Base-by-base conservation (phyloP, 1,140 invertebrate species). In the Globodera ellingtonae region DNA sequence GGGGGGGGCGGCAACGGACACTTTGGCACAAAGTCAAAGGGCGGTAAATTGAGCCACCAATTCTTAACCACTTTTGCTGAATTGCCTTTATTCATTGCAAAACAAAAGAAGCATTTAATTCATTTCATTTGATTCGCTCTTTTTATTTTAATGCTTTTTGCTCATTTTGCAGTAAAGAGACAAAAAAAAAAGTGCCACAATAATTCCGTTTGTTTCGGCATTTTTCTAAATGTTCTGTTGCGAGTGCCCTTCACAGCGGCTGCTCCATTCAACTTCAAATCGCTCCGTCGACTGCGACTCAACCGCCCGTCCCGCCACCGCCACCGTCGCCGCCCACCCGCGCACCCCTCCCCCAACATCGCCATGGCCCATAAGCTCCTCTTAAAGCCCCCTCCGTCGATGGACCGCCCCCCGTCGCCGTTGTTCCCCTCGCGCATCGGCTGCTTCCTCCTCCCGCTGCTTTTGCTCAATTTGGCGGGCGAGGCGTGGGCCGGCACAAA, bases 401-500 rank as follows among this genome's bases (percentile, higher is more conserved):
- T 70, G 67, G 46, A 18, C 18, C 67, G 24, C 18, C 46, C 0
- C n/a, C 67, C 24, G 5, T 2, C 10, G 67, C 67, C 67, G 35
- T 18, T 44, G 67, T 44, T 6, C 67, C 21, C 67, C 6, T 35
- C 24, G 8, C n/a, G n/a, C 67, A 4, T 70, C n/a, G 67, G 35
- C 24, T 21, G 35, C 24, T 21, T 70, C 35, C 10, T 70, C n/a
- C 24, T 47, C 5, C 67, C 18, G 6, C 6, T 70, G n/a, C 67
- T 70, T 35, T 47, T 70, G 67, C 67, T 70, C 67, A 70, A 44
- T 47, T 70, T 35, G 35, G 46, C 67, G 13, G 67, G 18, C 3
- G 8, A 70, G 6, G 18, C 67, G 35, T 35, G 9, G 35, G 88
- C 87, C 10, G 87, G 87, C 52, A 88, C 87, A 10, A 88, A 89